A percentile compares a stretch with the other conserved stretches of the same genome.
These are phyloP conservation scores for Pseudomugil tenellus DNA, from an alignment of 2,797 vertebrate species.

Conservation along the genomic window DNA sequence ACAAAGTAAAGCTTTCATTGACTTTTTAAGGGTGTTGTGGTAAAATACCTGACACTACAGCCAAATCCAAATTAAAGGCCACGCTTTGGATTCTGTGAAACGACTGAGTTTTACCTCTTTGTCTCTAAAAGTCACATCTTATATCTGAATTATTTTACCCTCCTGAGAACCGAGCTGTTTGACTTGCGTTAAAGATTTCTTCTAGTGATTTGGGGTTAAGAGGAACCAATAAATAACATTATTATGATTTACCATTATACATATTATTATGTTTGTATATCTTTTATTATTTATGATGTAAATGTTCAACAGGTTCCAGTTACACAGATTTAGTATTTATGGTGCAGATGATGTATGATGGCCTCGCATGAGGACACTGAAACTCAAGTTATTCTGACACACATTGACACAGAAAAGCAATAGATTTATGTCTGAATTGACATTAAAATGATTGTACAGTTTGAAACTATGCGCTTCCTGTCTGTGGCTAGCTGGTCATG, in stretches of 20 bases:
- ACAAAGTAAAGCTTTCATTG: conserved; percentile 52
- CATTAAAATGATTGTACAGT: background rate
- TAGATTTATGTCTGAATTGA: conserved; percentile 1
- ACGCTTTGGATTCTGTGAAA: conserved; percentile 44
- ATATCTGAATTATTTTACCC: background rate
- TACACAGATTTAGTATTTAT: too few species aligned
- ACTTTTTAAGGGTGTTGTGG: conserved; percentile 34
- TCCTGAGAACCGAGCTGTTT: too few species aligned
- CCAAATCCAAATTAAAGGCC: conserved; percentile 48
- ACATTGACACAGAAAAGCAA: background rate
- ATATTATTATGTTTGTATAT: too few species aligned
- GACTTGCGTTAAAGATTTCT: too few species aligned
- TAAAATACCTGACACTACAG: conserved; percentile 41
- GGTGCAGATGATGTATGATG: too few species aligned
- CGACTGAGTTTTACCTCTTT: conserved; percentile 25
- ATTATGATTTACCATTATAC: too few species aligned
- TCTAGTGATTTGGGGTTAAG: too few species aligned
- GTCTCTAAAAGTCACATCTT: conserved; percentile 16
- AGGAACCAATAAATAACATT: too few species aligned
- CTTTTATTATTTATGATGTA: too few species aligned
- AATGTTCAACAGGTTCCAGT: too few species aligned
- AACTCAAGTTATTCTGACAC: background rate
- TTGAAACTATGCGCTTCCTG: background rate
- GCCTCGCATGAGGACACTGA: too few species aligned
- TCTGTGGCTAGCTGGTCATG: conserved; percentile 2